Evolutionary conservation across 1,140 invertebrate species (phyloP).

Genomic region (Gonioctena quinquepunctata): DNA sequence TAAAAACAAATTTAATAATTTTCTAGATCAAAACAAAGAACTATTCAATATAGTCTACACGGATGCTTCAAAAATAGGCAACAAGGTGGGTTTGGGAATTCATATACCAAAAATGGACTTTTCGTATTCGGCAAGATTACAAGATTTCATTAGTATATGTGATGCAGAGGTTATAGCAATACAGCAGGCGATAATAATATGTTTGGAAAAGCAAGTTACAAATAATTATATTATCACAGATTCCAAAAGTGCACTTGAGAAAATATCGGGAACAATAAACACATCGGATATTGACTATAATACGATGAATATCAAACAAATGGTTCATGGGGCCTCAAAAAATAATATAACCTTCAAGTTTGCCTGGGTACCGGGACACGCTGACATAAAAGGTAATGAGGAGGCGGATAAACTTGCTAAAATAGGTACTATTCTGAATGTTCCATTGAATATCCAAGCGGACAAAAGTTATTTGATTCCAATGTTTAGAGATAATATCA

Average conservation of each 20-base stretch:
- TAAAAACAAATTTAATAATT: no score
- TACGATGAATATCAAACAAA: neutral
- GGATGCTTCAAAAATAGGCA: no score
- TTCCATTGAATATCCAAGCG: constrained; percentile 19
- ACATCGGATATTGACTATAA: neutral
- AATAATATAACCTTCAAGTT: neutral
- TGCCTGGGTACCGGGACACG: constrained; percentile 11
- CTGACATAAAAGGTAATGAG: constrained; percentile 2
- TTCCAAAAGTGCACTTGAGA: neutral
- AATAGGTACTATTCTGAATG: constrained; percentile 2
- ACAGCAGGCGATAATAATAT: neutral
- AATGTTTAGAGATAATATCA: no score
- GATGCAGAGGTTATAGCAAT: neutral
- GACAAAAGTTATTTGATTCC: no score
- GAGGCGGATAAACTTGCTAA: neutral
- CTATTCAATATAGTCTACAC: no score
- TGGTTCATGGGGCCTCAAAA: neutral
- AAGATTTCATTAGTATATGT: neutral
- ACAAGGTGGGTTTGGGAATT: neutral
- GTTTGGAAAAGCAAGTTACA: neutral
- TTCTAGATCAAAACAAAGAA: no score
- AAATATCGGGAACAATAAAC: neutral
- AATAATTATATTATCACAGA: neutral
- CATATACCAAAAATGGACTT: neutral
- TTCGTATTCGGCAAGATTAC: neutral